Percentiles rank a stretch among this genome's conserved stretches.
Conservation (phyloP, 2,113 vertebrate species). For the Nestor notabilis region DNA sequence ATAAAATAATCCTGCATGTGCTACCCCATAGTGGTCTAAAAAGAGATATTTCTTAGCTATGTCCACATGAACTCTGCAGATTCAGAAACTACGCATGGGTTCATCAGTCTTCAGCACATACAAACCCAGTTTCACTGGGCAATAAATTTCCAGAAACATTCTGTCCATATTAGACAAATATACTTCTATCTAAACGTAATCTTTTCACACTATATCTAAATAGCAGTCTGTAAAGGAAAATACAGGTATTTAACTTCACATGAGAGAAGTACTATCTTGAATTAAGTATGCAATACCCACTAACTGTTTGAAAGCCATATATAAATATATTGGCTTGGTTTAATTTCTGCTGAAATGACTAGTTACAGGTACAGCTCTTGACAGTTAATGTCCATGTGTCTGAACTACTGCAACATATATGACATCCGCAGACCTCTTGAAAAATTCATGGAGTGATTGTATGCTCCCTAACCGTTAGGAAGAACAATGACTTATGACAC, state of each 20-base stretch:
- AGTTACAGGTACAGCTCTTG: background rate
- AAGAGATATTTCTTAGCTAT: background rate
- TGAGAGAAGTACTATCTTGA: background rate
- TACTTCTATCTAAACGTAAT: background rate
- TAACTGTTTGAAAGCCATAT: background rate
- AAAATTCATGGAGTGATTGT: background rate
- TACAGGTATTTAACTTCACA: background rate
- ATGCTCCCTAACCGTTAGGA: background rate
- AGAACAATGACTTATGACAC: background rate
- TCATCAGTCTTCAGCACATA: background rate
- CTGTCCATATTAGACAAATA: background rate
- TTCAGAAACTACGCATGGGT: background rate
- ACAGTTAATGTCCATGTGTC: background rate
- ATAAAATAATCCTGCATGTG: background rate
- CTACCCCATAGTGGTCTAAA: background rate
- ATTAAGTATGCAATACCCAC: background rate
- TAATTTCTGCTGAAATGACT: background rate
- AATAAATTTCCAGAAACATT: background rate
- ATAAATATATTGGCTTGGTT: background rate
- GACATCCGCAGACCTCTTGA: background rate
- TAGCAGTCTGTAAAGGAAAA: background rate
- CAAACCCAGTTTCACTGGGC: background rate
- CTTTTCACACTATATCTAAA: background rate
- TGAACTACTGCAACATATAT: background rate
- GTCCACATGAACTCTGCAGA: background rate